Evolutionary conservation across 2,888 invertebrate genomes (phyloP).

Genomic region (Drosophila recens): DNA sequence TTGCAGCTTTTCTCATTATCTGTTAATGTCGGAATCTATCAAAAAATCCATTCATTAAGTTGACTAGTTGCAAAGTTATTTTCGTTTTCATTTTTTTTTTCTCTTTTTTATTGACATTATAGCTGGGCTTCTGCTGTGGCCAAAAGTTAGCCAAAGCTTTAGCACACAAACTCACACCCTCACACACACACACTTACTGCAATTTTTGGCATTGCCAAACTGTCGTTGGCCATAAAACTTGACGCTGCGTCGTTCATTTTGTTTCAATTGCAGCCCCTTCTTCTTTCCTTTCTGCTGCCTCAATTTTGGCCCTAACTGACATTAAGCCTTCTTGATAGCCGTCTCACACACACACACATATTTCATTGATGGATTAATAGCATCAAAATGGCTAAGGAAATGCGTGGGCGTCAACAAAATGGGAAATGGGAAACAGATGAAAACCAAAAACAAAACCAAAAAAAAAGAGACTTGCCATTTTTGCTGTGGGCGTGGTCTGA

Average conservation of each 20-base stretch:
- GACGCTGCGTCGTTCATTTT: slow-evolving; percentile 31
- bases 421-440: slow-evolving; percentile 12
- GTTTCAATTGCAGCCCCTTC: slow-evolving; percentile 40
- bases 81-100: background rate
- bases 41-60: slow-evolving; percentile 37
- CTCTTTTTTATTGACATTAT: slow-evolving; percentile 10
- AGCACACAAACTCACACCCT: slow-evolving; percentile 3
- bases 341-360: slow-evolving; percentile 27
- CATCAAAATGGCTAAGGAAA: slow-evolving; percentile 54
- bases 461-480: slow-evolving; percentile 11
- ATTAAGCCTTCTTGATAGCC: slow-evolving; percentile 55
- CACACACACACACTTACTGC: slow-evolving; percentile 8
- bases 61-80: slow-evolving; percentile 20
- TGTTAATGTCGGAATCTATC: slow-evolving; percentile 27
- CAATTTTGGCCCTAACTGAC: slow-evolving; percentile 26
- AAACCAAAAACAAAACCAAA: slow-evolving; percentile 1
- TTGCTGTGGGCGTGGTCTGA: slow-evolving; percentile 16
- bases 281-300: background rate
- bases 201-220: slow-evolving; percentile 34
- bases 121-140: slow-evolving; percentile 3
- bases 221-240: slow-evolving; percentile 31
- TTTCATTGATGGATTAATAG: slow-evolving; percentile 63
- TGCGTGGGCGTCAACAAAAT: slow-evolving; percentile 53
- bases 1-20: slow-evolving; percentile 14
- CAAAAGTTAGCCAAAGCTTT: slow-evolving; percentile 8